Conservation (phyloP, 2,888 invertebrate species). For the Lamellibrachia satsuma region DNA sequence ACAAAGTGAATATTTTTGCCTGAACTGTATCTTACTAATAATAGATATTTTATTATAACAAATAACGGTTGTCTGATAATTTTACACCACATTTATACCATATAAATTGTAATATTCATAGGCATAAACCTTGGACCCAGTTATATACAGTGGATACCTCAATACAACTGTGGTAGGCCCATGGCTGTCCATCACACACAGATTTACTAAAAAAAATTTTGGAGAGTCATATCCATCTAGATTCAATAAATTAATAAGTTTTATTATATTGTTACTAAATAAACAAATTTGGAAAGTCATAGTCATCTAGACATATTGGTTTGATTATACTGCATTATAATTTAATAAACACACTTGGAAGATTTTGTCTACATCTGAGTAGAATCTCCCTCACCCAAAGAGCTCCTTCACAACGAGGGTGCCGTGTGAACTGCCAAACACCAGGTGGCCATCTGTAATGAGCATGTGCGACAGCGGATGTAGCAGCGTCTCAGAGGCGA, state of each 20-base stretch:
- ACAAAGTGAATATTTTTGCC: not conserved
- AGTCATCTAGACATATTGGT: too few species aligned
- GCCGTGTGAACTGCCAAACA: slow-evolving; percentile 59
- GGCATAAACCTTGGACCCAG: not conserved
- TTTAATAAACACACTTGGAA: too few species aligned
- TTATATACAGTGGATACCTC: not conserved
- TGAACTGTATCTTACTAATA: not conserved
- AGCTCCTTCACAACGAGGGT: slow-evolving; percentile 60
- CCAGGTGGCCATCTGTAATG: slow-evolving; percentile 58
- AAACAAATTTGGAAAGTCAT: too few species aligned
- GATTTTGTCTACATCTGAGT: not conserved
- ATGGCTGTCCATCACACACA: too few species aligned
- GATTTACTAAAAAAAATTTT: too few species aligned
- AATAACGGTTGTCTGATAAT: not conserved
- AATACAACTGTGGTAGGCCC: not conserved
- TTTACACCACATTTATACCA: not conserved
- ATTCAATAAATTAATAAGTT: too few species aligned
- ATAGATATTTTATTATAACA: not conserved
- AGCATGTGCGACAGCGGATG: slow-evolving; percentile 57
- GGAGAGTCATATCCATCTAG: too few species aligned
- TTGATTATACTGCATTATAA: too few species aligned
- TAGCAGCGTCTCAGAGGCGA: slow-evolving; percentile 51
- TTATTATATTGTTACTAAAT: too few species aligned
- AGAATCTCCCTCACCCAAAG: slow-evolving; percentile 55
- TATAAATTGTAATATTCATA: not conserved